Conservation (phyloP, 2,113 vertebrate genomes). For the Maccullochella peelii region DNA sequence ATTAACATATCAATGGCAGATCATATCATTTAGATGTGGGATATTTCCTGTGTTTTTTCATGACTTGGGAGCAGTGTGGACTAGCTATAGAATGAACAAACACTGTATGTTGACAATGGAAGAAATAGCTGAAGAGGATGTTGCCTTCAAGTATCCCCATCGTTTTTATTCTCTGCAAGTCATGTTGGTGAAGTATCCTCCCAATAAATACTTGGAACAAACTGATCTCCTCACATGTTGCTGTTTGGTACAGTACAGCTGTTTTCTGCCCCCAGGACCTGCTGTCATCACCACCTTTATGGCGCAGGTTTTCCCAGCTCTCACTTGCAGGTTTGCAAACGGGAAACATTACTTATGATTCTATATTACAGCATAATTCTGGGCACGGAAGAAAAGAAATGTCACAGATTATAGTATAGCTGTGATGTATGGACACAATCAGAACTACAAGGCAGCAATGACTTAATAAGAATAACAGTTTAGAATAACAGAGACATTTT, state of each 20-base stretch:
- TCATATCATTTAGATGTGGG: constrained; percentile 9
- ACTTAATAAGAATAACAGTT: background rate
- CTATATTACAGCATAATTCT: background rate
- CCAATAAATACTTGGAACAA: constrained; percentile 10
- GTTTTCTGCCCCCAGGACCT: constrained; percentile 26
- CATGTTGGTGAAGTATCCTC: background rate
- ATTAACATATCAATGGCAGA: constrained; percentile 27
- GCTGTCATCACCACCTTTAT: constrained; percentile 45
- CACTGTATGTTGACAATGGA: background rate
- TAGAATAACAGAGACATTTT: background rate
- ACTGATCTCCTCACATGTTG: constrained; percentile 12
- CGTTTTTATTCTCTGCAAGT: constrained; percentile 5
- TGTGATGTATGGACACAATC: constrained; percentile 20
- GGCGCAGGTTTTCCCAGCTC: background rate
- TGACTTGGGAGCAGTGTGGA: constrained; percentile 1
- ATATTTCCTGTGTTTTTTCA: constrained; percentile 5
- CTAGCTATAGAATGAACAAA: background rate
- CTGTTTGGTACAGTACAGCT: constrained; percentile 2
- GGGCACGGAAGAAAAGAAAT: background rate
- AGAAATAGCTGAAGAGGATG: background rate
- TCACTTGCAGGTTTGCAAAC: constrained; percentile 23
- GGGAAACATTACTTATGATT: constrained; percentile 13
- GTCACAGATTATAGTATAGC: background rate
- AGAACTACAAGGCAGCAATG: background rate
- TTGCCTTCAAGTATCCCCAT: background rate